phyloP scores from a whole-genome alignment of 2,113 vertebrate species.

The Silurus glanis region DNA sequence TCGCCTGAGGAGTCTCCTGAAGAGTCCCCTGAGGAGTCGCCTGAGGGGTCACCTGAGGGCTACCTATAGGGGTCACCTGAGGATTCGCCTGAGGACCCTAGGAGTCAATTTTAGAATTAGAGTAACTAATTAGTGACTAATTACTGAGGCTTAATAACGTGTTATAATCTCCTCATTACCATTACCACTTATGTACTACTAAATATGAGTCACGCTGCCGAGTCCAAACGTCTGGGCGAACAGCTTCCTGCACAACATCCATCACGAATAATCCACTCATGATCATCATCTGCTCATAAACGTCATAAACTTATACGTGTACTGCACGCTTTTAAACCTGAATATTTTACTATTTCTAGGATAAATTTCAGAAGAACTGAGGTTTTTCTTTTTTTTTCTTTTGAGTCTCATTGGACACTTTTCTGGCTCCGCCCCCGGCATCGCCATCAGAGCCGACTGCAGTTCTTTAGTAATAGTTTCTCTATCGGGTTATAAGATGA shows the following conservation, averaged over 20 bases:
- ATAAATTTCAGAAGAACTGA: not conserved
- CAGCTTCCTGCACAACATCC: not conserved
- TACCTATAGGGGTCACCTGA: not conserved
- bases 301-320: not conserved
- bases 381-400: not conserved
- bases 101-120: not conserved
- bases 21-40: not conserved
- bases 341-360: not conserved
- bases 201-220: not conserved
- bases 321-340: not conserved
- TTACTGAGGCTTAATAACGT: not conserved
- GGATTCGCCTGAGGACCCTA: not conserved
- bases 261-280: not conserved
- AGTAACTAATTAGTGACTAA: not conserved
- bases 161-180: not conserved
- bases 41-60: not conserved
- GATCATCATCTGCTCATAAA: not conserved
- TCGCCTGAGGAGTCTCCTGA: not conserved
- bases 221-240: not conserved
- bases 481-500: not conserved
- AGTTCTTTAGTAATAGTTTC: not conserved
- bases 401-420: not conserved
- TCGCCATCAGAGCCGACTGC: not conserved
- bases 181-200: conserved; percentile 22
- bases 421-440: not conserved